phyloP scores from a whole-genome alignment of 2,888 invertebrate species.

The Protodeltote pygarga region DNA sequence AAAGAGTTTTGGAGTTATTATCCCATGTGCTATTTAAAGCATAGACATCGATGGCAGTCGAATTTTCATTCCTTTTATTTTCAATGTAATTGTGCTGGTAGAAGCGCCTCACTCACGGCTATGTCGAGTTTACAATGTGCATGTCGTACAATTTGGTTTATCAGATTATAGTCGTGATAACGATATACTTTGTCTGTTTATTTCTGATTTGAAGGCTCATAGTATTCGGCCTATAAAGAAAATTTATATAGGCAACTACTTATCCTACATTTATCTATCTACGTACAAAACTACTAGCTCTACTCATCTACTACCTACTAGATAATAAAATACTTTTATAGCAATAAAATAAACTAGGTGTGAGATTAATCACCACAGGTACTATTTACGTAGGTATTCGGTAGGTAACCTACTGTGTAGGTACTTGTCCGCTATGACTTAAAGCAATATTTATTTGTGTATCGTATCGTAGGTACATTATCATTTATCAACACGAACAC shows the following conservation, averaged over 20 bases:
- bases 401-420: neutral
- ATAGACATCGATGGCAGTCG: no score
- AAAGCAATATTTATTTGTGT: constrained; percentile 20
- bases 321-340: constrained; percentile 5
- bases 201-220: constrained; percentile 21
- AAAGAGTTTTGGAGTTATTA: neutral
- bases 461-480: constrained; percentile 63
- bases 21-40: no score
- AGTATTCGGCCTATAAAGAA: neutral
- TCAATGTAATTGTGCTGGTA: neutral
- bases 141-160: constrained; percentile 22
- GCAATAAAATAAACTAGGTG: constrained; percentile 7
- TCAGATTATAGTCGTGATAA: constrained; percentile 39
- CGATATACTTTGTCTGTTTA: constrained; percentile 22
- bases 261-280: constrained; percentile 2
- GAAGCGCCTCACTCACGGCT: constrained; percentile 22
- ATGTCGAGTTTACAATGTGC: constrained; percentile 25
- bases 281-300: constrained; percentile 11
- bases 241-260: neutral
- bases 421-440: constrained; percentile 21
- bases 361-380: neutral
- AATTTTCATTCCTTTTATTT: neutral
- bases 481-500: constrained; percentile 69
- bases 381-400: neutral
- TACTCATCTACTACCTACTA: constrained; percentile 14